These are phyloP conservation scores for Eira barbara DNA, from an alignment of 2,113 vertebrate species.

Conservation along the genomic window DNA sequence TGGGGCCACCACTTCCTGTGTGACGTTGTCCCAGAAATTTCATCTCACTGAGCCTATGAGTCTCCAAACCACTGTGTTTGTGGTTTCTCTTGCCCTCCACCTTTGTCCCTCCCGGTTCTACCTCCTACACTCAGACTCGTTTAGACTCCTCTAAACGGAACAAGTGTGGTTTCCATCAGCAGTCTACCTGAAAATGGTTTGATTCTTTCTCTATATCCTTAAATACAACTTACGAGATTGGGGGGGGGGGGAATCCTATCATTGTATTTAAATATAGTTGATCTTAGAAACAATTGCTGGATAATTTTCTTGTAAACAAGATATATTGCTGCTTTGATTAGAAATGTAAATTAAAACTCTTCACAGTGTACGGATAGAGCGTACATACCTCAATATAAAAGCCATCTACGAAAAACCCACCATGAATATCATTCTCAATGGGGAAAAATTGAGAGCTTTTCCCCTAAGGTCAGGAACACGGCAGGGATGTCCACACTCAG, in stretches of 20 bases:
- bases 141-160: neutral
- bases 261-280: neutral
- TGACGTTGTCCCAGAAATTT: neutral
- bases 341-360: neutral
- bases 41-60: neutral
- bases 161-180: neutral
- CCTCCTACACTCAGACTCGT: neutral
- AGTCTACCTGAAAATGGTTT: neutral
- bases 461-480: too few species aligned
- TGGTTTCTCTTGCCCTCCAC: neutral
- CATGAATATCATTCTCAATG: too few species aligned
- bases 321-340: neutral
- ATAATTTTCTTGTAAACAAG: neutral
- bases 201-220: neutral
- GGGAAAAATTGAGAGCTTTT: too few species aligned
- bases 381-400: too few species aligned
- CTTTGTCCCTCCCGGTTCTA: neutral
- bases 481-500: too few species aligned
- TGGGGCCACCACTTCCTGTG: neutral
- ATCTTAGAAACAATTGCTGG: neutral
- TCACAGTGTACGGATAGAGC: neutral
- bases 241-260: neutral
- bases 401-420: too few species aligned
- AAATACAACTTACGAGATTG: neutral
- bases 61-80: rapidly evolving